Conservation (phyloP, 2,113 vertebrate species). For the Otolemur garnettii region DNA sequence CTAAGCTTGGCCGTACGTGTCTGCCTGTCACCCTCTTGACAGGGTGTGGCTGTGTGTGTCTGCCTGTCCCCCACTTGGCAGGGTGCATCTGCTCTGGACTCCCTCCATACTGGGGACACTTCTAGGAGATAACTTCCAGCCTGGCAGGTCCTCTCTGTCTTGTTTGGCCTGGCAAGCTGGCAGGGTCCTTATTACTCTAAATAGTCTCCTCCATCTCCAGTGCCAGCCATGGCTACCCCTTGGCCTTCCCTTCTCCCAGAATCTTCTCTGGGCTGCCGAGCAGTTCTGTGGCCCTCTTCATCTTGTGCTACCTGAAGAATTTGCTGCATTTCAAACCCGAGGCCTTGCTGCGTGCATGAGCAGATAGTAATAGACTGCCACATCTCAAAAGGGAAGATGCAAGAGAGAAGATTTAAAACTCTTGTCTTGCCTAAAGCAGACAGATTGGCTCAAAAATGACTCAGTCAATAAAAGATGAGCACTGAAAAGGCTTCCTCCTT, state of each 20-base stretch:
- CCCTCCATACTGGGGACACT: too few species aligned
- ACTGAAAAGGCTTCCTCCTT: slow-evolving; percentile 84
- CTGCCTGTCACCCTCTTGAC: too few species aligned
- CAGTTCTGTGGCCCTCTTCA: slow-evolving; percentile 69
- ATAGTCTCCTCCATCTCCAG: slow-evolving; percentile 37
- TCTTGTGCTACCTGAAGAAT: slow-evolving; percentile 85
- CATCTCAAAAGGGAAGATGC: slow-evolving; percentile 79
- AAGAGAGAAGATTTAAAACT: slow-evolving; percentile 87
- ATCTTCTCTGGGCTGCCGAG: slow-evolving; percentile 57
- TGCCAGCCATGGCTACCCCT: slow-evolving; percentile 59
- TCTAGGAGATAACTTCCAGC: too few species aligned
- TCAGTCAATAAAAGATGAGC: slow-evolving; percentile 90
- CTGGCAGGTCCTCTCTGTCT: slow-evolving; percentile 67
- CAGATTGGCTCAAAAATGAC: slow-evolving; percentile 88
- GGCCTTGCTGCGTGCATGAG: slow-evolving; percentile 81
- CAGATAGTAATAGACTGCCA: slow-evolving; percentile 87
- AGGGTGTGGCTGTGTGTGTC: too few species aligned
- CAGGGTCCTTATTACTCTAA: slow-evolving; percentile 61
- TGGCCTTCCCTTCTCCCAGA: slow-evolving; percentile 67
- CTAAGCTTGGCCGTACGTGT: too few species aligned
- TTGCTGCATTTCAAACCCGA: slow-evolving; percentile 83
- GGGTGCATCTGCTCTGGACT: too few species aligned
- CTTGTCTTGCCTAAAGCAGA: slow-evolving; percentile 88
- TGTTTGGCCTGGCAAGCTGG: slow-evolving; percentile 72
- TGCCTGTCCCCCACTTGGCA: too few species aligned